Evolutionary conservation across 2,113 vertebrate species (phyloP).

Genomic region (Tautogolabrus adspersus): DNA sequence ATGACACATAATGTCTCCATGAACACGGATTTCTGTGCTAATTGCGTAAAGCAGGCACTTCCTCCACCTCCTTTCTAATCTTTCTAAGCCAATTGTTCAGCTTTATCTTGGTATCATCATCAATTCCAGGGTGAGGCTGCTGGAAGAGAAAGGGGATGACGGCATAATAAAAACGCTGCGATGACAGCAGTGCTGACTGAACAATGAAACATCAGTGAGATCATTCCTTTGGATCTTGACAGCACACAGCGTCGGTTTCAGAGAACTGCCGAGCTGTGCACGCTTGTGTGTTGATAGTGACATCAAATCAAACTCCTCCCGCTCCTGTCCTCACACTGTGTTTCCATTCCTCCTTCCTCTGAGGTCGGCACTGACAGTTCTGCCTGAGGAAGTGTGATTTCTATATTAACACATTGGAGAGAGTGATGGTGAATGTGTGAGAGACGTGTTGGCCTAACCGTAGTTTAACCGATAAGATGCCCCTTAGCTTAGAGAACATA

Average conservation of each 20-base stretch:
- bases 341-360: constrained; percentile 6
- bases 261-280: constrained; percentile 19
- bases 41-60: not conserved
- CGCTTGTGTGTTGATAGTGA: constrained; percentile 12
- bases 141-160: constrained; percentile 21
- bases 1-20: constrained; percentile 28
- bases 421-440: not conserved
- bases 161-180: constrained; percentile 16
- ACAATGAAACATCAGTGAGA: constrained; percentile 37
- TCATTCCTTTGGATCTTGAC: constrained; percentile 31
- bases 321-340: not conserved
- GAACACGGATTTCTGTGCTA: constrained; percentile 17
- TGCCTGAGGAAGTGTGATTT: constrained; percentile 7
- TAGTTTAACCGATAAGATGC: not conserved
- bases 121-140: constrained; percentile 24
- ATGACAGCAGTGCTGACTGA: constrained; percentile 43
- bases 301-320: constrained; percentile 30
- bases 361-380: constrained; percentile 3
- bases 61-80: constrained; percentile 14
- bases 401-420: not conserved
- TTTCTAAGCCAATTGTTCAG: constrained; percentile 11
- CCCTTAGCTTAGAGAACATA: not conserved
- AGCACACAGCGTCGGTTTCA: constrained; percentile 20
- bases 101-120: constrained; percentile 40
- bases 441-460: not conserved